A percentile compares a stretch with the other conserved stretches of the same genome.
Evolutionary conservation across 2,797 vertebrate genomes (phyloP).

Genomic region (Manis crassicaudata): DNA sequence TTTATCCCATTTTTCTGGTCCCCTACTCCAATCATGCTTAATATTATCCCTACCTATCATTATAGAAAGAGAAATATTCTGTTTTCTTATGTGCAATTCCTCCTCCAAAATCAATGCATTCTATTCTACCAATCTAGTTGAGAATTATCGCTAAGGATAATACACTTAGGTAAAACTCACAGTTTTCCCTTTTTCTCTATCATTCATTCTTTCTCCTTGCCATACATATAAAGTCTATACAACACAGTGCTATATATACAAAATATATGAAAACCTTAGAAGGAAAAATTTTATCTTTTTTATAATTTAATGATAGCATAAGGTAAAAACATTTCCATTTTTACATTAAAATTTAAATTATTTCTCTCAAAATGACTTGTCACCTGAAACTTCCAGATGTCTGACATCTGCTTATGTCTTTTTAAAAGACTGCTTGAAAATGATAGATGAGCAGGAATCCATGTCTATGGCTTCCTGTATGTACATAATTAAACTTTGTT

Average conservation of each 20-base stretch:
- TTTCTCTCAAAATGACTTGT: constrained; percentile 49
- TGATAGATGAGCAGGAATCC: constrained; percentile 11
- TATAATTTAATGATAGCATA: background rate
- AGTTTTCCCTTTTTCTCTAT: background rate
- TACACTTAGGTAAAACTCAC: background rate
- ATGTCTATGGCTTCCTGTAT: no score
- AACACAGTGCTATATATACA: background rate
- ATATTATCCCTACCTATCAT: background rate
- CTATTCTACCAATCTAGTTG: background rate
- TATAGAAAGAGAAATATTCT: background rate
- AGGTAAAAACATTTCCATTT: background rate
- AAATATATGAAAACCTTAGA: background rate
- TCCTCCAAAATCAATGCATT: background rate
- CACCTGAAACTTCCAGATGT: background rate
- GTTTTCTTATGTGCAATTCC: background rate
- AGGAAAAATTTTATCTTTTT: background rate
- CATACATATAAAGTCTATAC: background rate
- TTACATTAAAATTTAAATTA: constrained; percentile 41
- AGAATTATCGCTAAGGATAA: background rate
- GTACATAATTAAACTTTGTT: no score
- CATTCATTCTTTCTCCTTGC: background rate
- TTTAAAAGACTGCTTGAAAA: constrained; percentile 47
- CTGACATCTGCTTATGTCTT: constrained; percentile 47
- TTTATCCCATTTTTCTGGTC: background rate
- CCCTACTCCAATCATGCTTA: background rate